Evolutionary conservation across 1,140 invertebrate species (phyloP), one percentile per base, ranked within the genome.

Genomic region (Tetragonula clypearis): DNA sequence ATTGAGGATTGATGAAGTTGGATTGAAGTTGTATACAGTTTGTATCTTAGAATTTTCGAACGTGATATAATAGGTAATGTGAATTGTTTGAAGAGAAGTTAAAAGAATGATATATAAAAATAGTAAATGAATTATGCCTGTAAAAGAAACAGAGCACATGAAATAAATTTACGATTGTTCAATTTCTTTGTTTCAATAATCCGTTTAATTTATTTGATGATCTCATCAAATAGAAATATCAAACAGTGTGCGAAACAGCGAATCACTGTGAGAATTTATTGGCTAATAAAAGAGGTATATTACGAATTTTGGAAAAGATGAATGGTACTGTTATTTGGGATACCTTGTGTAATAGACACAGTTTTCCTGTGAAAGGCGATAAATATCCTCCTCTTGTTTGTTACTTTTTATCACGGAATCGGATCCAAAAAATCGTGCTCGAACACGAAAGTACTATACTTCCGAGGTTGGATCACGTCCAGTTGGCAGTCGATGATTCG

Each of bases 401-500:
- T 58, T 35, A 4, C 30, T 71, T 68, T 62, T 62, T 30, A 0
- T 26, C 26, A 14, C 9, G 17, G 49, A 19, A 56, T 35, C 26
- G 8, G 21, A 14, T 82, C 72, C 41, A 76, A 82, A 66, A 68
- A 76, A 41, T 66, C 41, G 23, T 66, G 73, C 30, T 66, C 53
- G 60, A 68, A 76, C 53, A 23, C 11, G 26, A 41, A 75, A 65
- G 14, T 75, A 49, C 49, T 82, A 56, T 56, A n/a, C 9, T 66
- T 68, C n/a, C 58, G 35, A 30, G 15, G 41, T 82, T 82, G 80
- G 80, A 82, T 12, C 49, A 15, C 30, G 49, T 82, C 80, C 80
- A 82, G 62, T 68, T 82, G 80, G 80, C 80, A 75, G 11, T 68
- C 60, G 41, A 56, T 68, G 35, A 30, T 41, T 71, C 66, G 53